These are phyloP conservation scores for Epinephelus fuscoguttatus DNA, from an alignment of 2,113 vertebrate species.

Conservation along the genomic window DNA sequence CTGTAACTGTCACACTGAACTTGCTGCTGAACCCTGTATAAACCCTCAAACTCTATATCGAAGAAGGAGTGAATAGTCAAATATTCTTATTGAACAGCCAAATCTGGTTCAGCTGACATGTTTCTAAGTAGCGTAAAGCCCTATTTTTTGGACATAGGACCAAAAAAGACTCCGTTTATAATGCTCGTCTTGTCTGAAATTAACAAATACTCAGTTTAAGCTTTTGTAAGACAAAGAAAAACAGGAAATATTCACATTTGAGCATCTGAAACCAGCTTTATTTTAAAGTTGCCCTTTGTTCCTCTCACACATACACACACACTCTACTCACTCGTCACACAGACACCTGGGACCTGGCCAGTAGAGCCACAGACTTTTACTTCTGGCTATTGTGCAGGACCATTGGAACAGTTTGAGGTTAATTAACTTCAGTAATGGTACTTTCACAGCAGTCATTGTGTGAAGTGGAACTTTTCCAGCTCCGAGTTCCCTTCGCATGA, in stretches of 20 bases:
- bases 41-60: too few species aligned
- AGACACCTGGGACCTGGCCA: constrained; percentile 27
- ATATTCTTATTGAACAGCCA: too few species aligned
- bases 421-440: constrained; percentile 55
- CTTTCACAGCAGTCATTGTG: constrained; percentile 42
- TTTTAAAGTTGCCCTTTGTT: constrained; percentile 9
- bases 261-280: background rate
- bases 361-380: constrained; percentile 13
- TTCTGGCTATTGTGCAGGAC: constrained; percentile 29
- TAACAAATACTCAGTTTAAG: too few species aligned
- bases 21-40: too few species aligned
- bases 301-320: background rate
- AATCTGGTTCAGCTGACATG: too few species aligned
- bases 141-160: too few species aligned
- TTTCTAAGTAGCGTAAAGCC: too few species aligned
- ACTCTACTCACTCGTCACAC: background rate
- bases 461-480: constrained; percentile 38
- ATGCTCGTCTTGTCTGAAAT: background rate
- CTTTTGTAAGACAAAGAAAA: background rate
- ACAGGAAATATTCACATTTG: background rate
- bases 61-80: too few species aligned
- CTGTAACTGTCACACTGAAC: too few species aligned
- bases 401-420: constrained; percentile 41
- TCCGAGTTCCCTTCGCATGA: constrained; percentile 27
- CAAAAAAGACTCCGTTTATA: background rate